Evolutionary conservation across 2,113 vertebrate genomes (phyloP).

Genomic region (Poeciliopsis retropinna): DNA sequence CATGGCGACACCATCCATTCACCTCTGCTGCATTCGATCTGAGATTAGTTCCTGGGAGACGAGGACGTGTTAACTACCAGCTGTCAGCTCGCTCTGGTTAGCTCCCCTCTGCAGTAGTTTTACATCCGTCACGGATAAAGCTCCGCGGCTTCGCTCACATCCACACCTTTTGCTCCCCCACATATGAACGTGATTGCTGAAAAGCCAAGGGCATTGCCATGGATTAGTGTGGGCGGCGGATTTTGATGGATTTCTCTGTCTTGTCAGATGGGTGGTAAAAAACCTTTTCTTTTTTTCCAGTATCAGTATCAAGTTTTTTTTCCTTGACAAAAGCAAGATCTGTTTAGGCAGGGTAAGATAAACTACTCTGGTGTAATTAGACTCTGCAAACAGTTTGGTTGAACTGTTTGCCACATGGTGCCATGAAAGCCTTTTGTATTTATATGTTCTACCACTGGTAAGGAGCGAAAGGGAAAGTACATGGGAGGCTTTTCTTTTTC

Average conservation of each 20-base stretch:
- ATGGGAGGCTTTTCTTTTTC: background rate
- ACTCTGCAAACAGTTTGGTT: conserved; percentile 36
- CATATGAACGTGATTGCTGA: conserved; percentile 25
- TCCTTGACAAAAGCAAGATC: conserved; percentile 21
- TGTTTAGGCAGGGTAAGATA: conserved; percentile 13
- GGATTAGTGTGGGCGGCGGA: conserved; percentile 40
- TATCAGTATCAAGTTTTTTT: conserved; percentile 8
- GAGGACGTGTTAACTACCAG: conserved; percentile 59
- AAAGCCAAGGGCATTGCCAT: conserved; percentile 20
- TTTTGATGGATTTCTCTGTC: conserved; percentile 58
- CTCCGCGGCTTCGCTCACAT: conserved; percentile 17
- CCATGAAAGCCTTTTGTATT: conserved; percentile 47
- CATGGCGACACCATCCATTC: conserved; percentile 32
- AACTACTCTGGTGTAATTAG: conserved; percentile 46
- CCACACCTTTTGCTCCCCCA: conserved; percentile 23
- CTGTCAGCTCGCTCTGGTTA: conserved; percentile 49
- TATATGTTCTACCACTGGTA: conserved; percentile 29
- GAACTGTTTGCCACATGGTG: conserved; percentile 66
- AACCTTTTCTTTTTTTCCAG: conserved; percentile 16
- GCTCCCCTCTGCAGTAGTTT: conserved; percentile 30
- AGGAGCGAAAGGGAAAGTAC: conserved; percentile 12
- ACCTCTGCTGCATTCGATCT: conserved; percentile 45
- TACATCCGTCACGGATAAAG: conserved; percentile 44
- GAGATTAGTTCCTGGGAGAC: conserved; percentile 34
- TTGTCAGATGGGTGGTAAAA: conserved; percentile 37